A percentile compares a stretch with the other conserved stretches of the same genome.
Evolutionary conservation across 2,797 vertebrate species (phyloP).

Genomic region (Monodelphis domestica): DNA sequence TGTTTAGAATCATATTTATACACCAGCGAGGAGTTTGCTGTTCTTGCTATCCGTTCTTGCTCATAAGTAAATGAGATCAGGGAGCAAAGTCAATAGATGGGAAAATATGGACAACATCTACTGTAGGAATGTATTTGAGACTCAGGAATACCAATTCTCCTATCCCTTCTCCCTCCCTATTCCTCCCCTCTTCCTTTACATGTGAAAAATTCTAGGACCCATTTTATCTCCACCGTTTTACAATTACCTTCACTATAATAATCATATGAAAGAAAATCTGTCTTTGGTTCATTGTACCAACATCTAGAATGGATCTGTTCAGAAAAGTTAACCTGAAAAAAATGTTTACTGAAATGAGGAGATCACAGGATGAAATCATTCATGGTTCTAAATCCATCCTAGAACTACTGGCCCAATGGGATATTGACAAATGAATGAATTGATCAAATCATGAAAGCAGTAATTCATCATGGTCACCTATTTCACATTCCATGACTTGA

Average conservation of each 20-base stretch:
- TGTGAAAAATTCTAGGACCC: conserved; percentile 16
- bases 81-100: background rate
- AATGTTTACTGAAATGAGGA: background rate
- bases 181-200: background rate
- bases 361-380: background rate
- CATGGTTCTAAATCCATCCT: too few relatives aligned
- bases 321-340: background rate
- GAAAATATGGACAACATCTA: background rate
- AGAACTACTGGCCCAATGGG: background rate
- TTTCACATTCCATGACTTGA: background rate
- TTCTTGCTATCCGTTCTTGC: background rate
- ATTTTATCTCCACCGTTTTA: conserved; percentile 14
- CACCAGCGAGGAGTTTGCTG: background rate
- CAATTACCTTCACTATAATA: background rate
- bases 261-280: background rate
- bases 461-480: background rate
- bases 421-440: background rate
- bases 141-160: background rate
- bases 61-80: conserved; percentile 20
- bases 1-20: conserved; percentile 41
- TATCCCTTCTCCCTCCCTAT: background rate
- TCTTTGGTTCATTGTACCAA: conserved; percentile 2
- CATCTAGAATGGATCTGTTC: conserved; percentile 28
- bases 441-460: background rate
- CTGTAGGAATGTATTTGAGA: background rate